phyloP scores from a whole-genome alignment of 2,797 vertebrate genomes.

The Ambastaia sidthimunki region DNA sequence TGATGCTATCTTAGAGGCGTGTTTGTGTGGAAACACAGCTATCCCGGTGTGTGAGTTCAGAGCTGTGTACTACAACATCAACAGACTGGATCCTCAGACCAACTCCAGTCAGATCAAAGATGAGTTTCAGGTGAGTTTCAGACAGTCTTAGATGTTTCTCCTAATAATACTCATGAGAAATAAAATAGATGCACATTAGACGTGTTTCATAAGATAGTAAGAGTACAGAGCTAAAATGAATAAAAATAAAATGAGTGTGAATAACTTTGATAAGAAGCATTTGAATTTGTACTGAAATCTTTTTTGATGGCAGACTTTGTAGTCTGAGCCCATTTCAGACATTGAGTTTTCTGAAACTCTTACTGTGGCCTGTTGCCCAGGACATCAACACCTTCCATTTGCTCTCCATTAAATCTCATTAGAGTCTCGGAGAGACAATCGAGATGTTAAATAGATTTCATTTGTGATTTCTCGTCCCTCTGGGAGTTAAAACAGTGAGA shows the following conservation, averaged over 20 bases:
- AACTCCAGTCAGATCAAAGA: slow-evolving; percentile 99
- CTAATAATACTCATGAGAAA: too few species aligned
- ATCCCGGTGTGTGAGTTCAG: slow-evolving; percentile 98
- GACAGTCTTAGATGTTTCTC: too few species aligned
- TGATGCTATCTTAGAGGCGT: slow-evolving; percentile 96
- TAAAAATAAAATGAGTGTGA: background rate
- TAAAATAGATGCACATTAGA: background rate
- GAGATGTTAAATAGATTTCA: background rate
- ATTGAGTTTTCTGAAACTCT: background rate
- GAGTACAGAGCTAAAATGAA: background rate
- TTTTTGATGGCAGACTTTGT: background rate
- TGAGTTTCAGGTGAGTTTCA: slow-evolving; percentile 88
- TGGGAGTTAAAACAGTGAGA: background rate
- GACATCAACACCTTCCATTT: background rate
- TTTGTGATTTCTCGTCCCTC: background rate
- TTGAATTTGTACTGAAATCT: background rate
- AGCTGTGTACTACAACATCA: slow-evolving; percentile 96
- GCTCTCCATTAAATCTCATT: background rate
- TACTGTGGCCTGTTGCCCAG: background rate
- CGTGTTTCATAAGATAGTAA: too few species aligned
- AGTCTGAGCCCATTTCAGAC: background rate
- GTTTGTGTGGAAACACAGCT: slow-evolving; percentile 95
- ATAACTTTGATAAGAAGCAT: background rate
- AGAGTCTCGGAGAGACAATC: slow-evolving; percentile 1
- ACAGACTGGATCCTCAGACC: slow-evolving; percentile 94